These are phyloP conservation scores for Coracopsis vasa DNA, from an alignment of 2,113 vertebrate genomes.

Conservation along the genomic window DNA sequence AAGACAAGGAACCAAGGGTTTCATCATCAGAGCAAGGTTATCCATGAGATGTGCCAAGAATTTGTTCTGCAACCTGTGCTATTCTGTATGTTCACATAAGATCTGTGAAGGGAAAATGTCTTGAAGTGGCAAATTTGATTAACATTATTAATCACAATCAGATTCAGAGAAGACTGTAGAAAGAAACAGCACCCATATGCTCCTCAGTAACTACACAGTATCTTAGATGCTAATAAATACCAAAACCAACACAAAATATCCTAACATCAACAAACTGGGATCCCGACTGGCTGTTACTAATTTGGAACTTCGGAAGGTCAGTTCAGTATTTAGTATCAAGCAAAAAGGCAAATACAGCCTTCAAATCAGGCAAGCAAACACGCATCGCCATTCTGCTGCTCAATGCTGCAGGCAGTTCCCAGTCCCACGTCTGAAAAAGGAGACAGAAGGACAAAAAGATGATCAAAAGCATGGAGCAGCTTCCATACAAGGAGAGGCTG, in stretches of 20 bases:
- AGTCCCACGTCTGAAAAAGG: conserved; percentile 40
- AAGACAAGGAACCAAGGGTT: background rate
- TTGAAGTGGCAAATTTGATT: background rate
- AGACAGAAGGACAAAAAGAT: conserved; percentile 25
- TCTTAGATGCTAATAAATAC: background rate
- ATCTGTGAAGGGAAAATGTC: background rate
- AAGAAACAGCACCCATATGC: background rate
- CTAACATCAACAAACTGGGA: background rate
- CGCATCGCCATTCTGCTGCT: rapidly evolving
- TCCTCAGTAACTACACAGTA: background rate
- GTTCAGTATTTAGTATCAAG: background rate
- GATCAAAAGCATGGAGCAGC: conserved; percentile 1
- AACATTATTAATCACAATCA: background rate
- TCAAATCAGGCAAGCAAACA: background rate
- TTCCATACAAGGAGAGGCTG: background rate
- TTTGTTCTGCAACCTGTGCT: background rate
- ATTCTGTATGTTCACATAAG: background rate
- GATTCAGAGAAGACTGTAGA: background rate
- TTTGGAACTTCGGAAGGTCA: background rate
- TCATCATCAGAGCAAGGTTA: background rate
- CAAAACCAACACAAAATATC: background rate
- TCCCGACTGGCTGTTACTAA: background rate
- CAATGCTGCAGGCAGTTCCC: background rate
- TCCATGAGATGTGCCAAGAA: background rate
- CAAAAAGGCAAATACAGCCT: background rate